Evolutionary conservation across 64 coral and sea anemone genomes (phyloP).

Genomic region (Acropora tenuis): DNA sequence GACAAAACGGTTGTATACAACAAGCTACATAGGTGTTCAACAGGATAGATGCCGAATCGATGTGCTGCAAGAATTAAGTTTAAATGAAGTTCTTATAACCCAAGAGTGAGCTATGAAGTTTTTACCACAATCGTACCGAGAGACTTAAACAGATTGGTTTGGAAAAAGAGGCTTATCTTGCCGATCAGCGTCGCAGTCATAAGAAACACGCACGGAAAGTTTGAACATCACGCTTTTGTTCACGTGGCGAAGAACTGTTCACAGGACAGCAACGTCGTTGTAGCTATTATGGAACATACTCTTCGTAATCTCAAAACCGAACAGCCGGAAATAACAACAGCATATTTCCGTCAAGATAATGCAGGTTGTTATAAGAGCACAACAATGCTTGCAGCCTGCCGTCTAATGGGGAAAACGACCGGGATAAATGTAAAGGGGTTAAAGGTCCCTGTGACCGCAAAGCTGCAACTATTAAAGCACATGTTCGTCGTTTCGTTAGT

Average conservation of each 20-base stretch:
- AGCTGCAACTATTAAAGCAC: conserved; percentile 59
- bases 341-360: conserved; percentile 38
- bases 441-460: conserved; percentile 71
- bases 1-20: too few relatives aligned
- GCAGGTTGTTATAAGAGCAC: conserved; percentile 40
- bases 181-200: conserved; percentile 38
- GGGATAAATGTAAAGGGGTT: conserved; percentile 47
- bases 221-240: conserved; percentile 47
- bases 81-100: conserved; percentile 3
- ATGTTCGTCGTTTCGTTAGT: conserved; percentile 51
- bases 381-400: conserved; percentile 51
- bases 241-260: conserved; percentile 43
- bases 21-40: too few relatives aligned
- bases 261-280: conserved; percentile 49
- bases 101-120: neutral
- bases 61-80: conserved; percentile 18
- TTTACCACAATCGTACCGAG: neutral
- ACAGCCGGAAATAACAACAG: conserved; percentile 30
- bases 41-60: neutral
- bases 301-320: conserved; percentile 4
- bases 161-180: conserved; percentile 48
- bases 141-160: conserved; percentile 1
- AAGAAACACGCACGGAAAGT: neutral
- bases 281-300: conserved; percentile 31
- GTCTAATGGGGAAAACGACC: conserved; percentile 10